phyloP scores from a whole-genome alignment of 92 coral and sea anemone genomes.

The Virgularia gustaviana region DNA sequence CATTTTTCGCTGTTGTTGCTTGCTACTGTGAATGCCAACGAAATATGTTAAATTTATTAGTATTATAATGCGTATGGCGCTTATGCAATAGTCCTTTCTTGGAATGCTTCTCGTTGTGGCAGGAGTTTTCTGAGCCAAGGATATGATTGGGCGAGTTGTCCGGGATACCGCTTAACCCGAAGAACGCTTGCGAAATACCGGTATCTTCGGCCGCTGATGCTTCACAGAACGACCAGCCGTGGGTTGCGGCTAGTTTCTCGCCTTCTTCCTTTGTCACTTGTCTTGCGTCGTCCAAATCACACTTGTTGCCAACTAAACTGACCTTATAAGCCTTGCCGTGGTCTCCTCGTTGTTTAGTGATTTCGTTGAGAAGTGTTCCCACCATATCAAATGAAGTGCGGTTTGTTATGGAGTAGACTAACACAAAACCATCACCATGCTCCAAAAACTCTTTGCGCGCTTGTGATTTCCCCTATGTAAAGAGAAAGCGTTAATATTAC shows the following conservation, averaged over 20 bases:
- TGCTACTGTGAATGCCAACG: constrained; percentile 18
- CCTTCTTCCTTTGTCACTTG: constrained; percentile 62
- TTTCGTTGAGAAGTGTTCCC: constrained; percentile 59
- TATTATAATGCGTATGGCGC: not conserved
- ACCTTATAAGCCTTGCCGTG: constrained; percentile 35
- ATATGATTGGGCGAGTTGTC: not conserved
- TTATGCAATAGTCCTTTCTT: not conserved
- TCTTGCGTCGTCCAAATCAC: constrained; percentile 58
- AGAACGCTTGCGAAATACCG: constrained; percentile 57
- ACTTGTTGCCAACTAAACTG: constrained; percentile 62
- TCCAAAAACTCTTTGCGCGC: constrained; percentile 54
- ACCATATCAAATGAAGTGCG: constrained; percentile 60
- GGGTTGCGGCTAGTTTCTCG: constrained; percentile 47
- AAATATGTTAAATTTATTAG: constrained; percentile 1
- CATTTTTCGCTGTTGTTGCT: too few relatives aligned
- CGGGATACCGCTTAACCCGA: constrained; percentile 33
- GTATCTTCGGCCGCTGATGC: constrained; percentile 65
- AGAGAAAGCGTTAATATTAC: not conserved
- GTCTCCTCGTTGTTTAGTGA: constrained; percentile 52
- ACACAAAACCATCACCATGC: constrained; percentile 61
- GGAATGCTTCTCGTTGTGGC: not conserved
- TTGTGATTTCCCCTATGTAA: constrained; percentile 37
- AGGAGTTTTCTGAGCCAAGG: constrained; percentile 30
- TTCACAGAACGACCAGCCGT: constrained; percentile 72
- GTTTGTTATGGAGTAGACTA: constrained; percentile 68